phyloP scores from a whole-genome alignment of 1,140 invertebrate genomes.

The Pararge aegeria region DNA sequence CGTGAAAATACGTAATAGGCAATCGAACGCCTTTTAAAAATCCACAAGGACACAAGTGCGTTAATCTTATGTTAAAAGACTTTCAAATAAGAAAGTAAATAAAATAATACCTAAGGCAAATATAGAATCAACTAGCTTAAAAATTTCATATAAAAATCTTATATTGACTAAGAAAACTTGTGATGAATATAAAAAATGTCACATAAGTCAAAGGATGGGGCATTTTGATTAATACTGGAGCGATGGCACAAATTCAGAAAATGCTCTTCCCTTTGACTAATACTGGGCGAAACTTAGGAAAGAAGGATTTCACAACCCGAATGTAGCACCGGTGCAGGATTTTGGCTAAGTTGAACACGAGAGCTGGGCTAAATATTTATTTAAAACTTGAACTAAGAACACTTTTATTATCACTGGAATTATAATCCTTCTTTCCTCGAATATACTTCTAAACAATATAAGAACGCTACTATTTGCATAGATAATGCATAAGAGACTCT shows the following conservation, averaged over 20 bases:
- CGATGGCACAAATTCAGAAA: conserved; percentile 74
- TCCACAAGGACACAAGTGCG: conserved; percentile 80
- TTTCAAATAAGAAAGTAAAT: conserved; percentile 75
- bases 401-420: conserved; percentile 6
- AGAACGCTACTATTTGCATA: conserved; percentile 49
- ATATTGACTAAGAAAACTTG: conserved; percentile 77
- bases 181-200: conserved; percentile 73
- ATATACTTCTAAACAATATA: conserved; percentile 62
- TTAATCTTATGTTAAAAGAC: conserved; percentile 65
- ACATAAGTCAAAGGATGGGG: conserved; percentile 63
- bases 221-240: conserved; percentile 75
- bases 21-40: conserved; percentile 57
- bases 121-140: conserved; percentile 76
- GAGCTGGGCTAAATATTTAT: conserved; percentile 8
- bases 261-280: conserved; percentile 74
- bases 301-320: conserved; percentile 79
- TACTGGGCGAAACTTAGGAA: conserved; percentile 73
- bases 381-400: background rate
- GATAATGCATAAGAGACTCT: conserved; percentile 43
- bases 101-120: conserved; percentile 75
- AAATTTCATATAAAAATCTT: conserved; percentile 71
- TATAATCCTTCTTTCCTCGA: conserved; percentile 62
- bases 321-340: conserved; percentile 56
- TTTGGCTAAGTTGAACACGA: conserved; percentile 53
- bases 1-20: conserved; percentile 72